A percentile compares a stretch with the other conserved stretches of the same genome.
These are phyloP conservation scores for Xenentodon cancila DNA, from an alignment of 2,797 vertebrate species.

Conservation along the genomic window DNA sequence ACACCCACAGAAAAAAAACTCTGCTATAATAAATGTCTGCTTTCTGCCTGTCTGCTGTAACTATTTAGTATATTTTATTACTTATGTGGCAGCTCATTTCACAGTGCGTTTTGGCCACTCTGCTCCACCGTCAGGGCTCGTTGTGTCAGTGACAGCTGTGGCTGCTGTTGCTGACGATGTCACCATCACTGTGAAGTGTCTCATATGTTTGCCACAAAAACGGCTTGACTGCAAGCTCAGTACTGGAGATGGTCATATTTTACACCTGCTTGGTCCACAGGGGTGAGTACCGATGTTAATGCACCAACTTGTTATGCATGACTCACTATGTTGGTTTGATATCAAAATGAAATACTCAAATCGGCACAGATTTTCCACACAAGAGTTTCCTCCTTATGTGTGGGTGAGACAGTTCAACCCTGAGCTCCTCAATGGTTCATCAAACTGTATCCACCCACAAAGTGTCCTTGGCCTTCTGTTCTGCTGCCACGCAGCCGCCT, in stretches of 20 bases:
- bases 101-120: conserved; percentile 1
- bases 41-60: neutral
- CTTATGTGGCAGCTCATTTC: neutral
- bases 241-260: conserved; percentile 48
- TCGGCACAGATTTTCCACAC: neutral
- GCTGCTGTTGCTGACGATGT: conserved; percentile 47
- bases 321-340: neutral
- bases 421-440: neutral
- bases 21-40: neutral
- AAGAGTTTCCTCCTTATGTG: neutral
- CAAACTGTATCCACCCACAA: neutral
- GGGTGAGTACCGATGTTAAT: conserved; percentile 38
- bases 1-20: too few relatives aligned
- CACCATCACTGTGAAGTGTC: conserved; percentile 39
- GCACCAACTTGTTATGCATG: neutral
- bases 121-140: conserved; percentile 34
- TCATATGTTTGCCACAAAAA: neutral
- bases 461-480: neutral
- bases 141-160: conserved; percentile 14
- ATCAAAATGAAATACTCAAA: neutral
- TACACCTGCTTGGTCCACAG: conserved; percentile 4
- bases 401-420: neutral
- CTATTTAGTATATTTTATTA: neutral
- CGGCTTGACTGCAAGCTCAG: conserved; percentile 44
- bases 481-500: neutral